Conservation (phyloP, 2,113 vertebrate species). For the Grammomys surdaster region DNA sequence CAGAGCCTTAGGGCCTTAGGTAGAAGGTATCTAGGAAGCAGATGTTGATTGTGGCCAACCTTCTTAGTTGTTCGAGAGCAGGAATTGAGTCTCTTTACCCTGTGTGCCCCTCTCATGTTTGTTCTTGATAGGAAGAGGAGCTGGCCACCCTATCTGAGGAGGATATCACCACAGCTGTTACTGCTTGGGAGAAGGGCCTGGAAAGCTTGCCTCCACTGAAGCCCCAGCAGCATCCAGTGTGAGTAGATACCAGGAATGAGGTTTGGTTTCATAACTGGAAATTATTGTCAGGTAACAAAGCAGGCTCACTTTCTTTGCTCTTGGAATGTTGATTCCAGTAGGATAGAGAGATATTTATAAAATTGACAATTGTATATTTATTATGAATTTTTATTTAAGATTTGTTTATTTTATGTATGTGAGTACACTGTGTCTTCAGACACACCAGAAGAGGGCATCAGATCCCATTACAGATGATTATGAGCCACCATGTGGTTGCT, state of each 20-base stretch:
- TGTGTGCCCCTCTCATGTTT: neutral
- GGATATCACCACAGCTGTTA: conserved; percentile 89
- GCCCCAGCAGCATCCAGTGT: conserved; percentile 91
- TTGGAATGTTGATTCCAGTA: neutral
- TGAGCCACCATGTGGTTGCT: too few relatives aligned
- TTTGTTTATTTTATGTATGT: too few relatives aligned
- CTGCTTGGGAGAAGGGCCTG: conserved; percentile 87
- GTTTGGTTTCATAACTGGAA: neutral
- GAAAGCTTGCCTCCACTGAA: conserved; percentile 66
- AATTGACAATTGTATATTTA: conserved; percentile 2
- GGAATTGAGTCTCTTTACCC: neutral
- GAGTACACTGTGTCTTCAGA: too few relatives aligned
- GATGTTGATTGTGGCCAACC: neutral
- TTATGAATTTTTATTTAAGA: neutral
- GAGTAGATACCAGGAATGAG: conserved; percentile 75
- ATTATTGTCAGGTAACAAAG: neutral
- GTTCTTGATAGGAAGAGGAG: conserved; percentile 86
- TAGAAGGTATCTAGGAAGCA: neutral
- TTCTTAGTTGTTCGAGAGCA: conserved; percentile 24
- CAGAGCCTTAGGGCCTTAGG: neutral
- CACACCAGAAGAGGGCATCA: too few relatives aligned
- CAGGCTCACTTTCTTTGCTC: neutral
- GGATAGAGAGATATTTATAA: neutral
- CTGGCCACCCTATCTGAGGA: conserved; percentile 87
- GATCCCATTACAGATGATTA: too few relatives aligned